phyloP scores from a whole-genome alignment of 2,888 invertebrate species.

The Chloromyia formosa region DNA sequence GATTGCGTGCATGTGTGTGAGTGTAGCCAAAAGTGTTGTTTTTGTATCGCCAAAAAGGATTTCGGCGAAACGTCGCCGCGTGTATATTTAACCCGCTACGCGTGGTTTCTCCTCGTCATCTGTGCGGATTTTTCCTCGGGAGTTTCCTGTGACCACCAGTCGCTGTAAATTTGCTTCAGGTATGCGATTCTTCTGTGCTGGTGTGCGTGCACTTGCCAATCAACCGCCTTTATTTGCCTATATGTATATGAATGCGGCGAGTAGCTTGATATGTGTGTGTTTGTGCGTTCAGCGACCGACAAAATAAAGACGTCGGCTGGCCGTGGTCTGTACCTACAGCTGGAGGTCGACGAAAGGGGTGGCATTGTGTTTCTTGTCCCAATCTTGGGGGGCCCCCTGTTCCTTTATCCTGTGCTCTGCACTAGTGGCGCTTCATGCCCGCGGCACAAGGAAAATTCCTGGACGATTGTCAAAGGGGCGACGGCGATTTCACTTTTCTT shows the following conservation, averaged over 20 bases:
- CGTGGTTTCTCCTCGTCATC: not conserved
- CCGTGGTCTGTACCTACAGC: not conserved
- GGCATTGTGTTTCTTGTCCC: constrained; percentile 21
- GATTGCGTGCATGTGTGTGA: not conserved
- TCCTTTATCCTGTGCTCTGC: too few relatives aligned
- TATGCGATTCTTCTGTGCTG: not conserved
- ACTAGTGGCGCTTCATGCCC: too few relatives aligned
- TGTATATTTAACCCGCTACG: too few relatives aligned
- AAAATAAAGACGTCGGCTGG: not conserved
- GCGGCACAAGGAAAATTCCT: constrained; percentile 2
- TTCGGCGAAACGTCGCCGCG: not conserved
- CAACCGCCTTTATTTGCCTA: too few relatives aligned
- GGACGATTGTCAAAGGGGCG: not conserved
- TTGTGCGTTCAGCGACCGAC: constrained; percentile 28
- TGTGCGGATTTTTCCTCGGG: not conserved
- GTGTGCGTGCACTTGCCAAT: constrained; percentile 23
- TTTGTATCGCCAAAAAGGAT: not conserved
- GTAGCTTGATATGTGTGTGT: not conserved
- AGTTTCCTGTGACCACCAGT: not conserved
- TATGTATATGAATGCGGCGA: not conserved
- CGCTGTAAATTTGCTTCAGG: constrained; percentile 31
- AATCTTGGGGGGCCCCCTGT: not conserved
- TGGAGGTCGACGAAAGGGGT: not conserved
- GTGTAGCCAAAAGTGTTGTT: not conserved
- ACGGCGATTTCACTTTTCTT: constrained; percentile 10